Conservation (phyloP, 2,797 vertebrate species). For the Cirrhinus molitorella region DNA sequence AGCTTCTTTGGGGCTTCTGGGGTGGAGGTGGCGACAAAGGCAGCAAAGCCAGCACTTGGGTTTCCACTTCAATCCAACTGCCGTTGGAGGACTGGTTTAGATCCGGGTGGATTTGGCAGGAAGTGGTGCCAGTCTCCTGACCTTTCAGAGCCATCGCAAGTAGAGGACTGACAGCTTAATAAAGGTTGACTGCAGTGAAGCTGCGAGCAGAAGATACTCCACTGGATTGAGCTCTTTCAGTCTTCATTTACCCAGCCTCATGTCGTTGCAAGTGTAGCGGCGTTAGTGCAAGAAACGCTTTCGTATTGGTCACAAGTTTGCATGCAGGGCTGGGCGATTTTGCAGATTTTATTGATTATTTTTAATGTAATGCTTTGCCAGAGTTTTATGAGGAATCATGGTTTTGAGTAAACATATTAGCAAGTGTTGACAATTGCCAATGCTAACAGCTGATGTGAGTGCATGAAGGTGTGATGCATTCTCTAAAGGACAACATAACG, state of each 20-base stretch:
- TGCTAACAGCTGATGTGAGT: no score
- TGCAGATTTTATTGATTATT: no score
- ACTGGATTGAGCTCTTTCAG: neutral
- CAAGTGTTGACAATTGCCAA: no score
- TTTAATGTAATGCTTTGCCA: no score
- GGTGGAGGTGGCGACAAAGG: no score
- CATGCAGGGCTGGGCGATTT: neutral
- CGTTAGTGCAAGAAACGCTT: neutral
- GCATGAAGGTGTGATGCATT: no score
- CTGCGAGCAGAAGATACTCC: neutral
- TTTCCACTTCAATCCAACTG: slow-evolving; percentile 94
- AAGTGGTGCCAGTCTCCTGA: neutral
- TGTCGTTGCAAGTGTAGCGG: neutral
- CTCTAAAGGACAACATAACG: no score
- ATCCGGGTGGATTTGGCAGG: slow-evolving; percentile 11
- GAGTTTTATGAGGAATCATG: no score
- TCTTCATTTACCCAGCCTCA: neutral
- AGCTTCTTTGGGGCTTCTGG: slow-evolving; percentile 92
- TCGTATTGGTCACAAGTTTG: neutral
- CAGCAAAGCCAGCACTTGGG: no score
- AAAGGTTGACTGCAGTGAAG: neutral
- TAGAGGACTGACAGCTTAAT: neutral
- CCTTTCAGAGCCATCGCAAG: slow-evolving; percentile 1
- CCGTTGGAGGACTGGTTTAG: slow-evolving; percentile 80
- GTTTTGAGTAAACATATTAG: no score